Percentiles rank a stretch among this genome's conserved stretches.
Conservation (phyloP, 2,888 invertebrate genomes). For the Agrypnus murinus region DNA sequence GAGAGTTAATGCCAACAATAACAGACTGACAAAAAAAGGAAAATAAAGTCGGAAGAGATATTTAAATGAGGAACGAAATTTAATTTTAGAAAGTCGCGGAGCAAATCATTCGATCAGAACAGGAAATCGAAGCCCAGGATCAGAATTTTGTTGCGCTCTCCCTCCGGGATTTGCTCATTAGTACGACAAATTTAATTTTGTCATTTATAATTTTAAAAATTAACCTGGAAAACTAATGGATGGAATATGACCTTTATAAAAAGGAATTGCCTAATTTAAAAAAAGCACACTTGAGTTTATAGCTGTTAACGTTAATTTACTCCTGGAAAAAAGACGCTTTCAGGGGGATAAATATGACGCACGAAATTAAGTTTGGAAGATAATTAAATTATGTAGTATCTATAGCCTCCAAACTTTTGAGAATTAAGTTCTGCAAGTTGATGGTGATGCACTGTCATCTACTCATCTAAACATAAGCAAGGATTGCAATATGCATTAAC, state of each 20-base stretch:
- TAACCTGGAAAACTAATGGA: slow-evolving; percentile 24
- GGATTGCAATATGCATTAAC: slow-evolving; percentile 22
- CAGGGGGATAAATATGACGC: background rate
- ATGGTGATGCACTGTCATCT: slow-evolving; percentile 3
- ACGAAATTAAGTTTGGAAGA: background rate
- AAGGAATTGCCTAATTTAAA: slow-evolving; percentile 3
- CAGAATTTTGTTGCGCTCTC: slow-evolving; percentile 18
- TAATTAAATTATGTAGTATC: slow-evolving; percentile 12
- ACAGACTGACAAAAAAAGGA: background rate
- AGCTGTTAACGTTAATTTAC: slow-evolving; percentile 7
- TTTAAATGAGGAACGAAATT: slow-evolving; percentile 29
- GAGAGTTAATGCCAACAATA: background rate
- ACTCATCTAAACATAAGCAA: background rate
- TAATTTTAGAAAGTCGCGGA: slow-evolving; percentile 31
- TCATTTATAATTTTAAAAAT: slow-evolving; percentile 26
- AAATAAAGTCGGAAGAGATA: background rate
- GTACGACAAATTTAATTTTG: slow-evolving; percentile 23
- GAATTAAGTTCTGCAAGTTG: background rate
- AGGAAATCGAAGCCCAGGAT: slow-evolving; percentile 30
- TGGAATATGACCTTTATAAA: background rate
- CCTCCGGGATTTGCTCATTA: slow-evolving; percentile 23
- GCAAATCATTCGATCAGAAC: slow-evolving; percentile 34
- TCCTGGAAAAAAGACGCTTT: background rate
- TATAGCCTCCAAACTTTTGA: too few relatives aligned
- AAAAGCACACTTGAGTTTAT: too few relatives aligned